Evolutionary conservation across 2,888 invertebrate species (phyloP).

Genomic region (Leptinotarsa rubiginosa): DNA sequence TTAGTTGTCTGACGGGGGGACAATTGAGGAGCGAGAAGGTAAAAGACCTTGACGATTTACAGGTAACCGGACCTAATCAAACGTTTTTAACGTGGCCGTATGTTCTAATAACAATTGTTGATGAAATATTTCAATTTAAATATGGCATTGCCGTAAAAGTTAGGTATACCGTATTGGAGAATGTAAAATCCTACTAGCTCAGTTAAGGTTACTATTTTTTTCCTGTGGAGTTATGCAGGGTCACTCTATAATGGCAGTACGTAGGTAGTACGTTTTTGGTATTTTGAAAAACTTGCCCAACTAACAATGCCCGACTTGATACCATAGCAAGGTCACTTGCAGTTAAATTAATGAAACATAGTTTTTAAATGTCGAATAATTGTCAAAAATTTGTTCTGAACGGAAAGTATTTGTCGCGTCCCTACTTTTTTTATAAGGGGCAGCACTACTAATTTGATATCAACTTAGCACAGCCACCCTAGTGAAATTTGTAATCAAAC

Average conservation of each 20-base stretch:
- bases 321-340: no score
- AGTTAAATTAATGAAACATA: no score
- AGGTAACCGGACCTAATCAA: slow-evolving; percentile 29
- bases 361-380: no score
- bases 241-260: background rate
- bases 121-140: slow-evolving; percentile 5
- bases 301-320: background rate
- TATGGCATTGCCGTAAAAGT: background rate
- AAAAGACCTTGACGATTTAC: slow-evolving; percentile 35
- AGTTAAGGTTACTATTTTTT: slow-evolving; percentile 1
- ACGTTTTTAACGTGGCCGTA: background rate
- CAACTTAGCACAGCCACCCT: no score
- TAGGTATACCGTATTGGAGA: background rate
- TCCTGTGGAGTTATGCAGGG: background rate
- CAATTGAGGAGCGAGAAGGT: slow-evolving; percentile 32
- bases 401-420: no score
- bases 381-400: no score
- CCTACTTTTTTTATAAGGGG: no score
- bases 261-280: background rate
- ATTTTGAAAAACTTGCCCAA: background rate
- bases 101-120: slow-evolving; percentile 8
- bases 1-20: slow-evolving; percentile 33
- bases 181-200: background rate
- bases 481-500: no score
- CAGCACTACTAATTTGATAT: no score